These are phyloP conservation scores for Nymphalis urticae DNA, from an alignment of 2,888 invertebrate genomes.

Conservation along the genomic window DNA sequence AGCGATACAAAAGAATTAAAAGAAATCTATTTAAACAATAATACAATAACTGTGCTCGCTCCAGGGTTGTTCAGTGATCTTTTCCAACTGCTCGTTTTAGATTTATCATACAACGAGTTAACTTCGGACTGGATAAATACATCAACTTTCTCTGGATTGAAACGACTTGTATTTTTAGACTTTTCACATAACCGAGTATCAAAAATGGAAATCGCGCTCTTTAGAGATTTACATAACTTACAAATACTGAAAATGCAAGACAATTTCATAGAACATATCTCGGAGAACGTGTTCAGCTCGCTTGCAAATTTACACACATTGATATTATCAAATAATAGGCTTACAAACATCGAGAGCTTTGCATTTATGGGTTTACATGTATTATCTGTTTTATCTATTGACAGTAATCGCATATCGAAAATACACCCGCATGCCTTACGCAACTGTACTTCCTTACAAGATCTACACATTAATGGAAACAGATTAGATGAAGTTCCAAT, in stretches of 20 bases:
- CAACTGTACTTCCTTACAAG: constrained; percentile 90
- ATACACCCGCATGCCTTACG: constrained; percentile 88
- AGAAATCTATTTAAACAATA: constrained; percentile 91
- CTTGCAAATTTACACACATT: constrained; percentile 90
- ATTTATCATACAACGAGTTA: constrained; percentile 89
- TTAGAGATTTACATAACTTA: constrained; percentile 88
- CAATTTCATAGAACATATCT: constrained; percentile 88
- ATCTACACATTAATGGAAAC: constrained; percentile 91
- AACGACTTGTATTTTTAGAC: constrained; percentile 88
- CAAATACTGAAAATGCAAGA: constrained; percentile 91
- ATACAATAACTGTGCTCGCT: constrained; percentile 89
- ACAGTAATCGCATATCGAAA: constrained; percentile 89
- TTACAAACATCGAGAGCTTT: constrained; percentile 87
- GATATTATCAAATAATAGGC: constrained; percentile 89
- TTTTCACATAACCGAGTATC: constrained; percentile 88
- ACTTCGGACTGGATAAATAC: constrained; percentile 92
- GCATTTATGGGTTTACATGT: constrained; percentile 89
- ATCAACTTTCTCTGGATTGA: constrained; percentile 89
- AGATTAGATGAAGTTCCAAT: constrained; percentile 88
- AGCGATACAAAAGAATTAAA: constrained; percentile 88
- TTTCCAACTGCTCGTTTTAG: constrained; percentile 87
- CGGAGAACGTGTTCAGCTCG: constrained; percentile 89
- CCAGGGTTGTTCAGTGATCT: constrained; percentile 90
- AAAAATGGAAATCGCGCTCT: constrained; percentile 88
- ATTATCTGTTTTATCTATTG: constrained; percentile 88